Evolutionary conservation across 2,113 vertebrate species (phyloP), one percentile per base, ranked within the genome.

Genomic region (Hepsetus odoe): DNA sequence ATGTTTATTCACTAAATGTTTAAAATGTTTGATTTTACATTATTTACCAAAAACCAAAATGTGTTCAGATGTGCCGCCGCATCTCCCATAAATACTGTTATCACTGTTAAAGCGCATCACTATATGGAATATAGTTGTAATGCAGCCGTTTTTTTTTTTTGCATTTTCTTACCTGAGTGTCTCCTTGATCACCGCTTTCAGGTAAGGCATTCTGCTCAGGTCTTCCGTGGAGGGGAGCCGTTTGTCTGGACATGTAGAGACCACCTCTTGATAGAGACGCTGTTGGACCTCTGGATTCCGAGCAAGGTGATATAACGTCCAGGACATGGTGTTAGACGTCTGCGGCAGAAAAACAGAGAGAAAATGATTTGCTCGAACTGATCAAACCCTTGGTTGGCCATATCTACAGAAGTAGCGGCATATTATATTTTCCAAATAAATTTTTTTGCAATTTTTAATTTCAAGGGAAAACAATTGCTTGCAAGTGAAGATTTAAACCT

Each of bases 271-370:
- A 76, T 88, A 75, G 66, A 94, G 90, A 0, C 65, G 80, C 0
- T 88, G 78, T 87, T 94, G 93, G 4, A 35, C 69, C 40, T 40
- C 3, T 2, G n/a, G 8, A 82, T 92, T 85, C 40, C 82, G 82
- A 13, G 92, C 87, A 4, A 94, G 68, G 26, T 82, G 91, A 86
- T 93, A 94, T 82, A 94, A 64, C 0, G 91, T 85, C 93, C 93
- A 94, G 0, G 91, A 91, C 68, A 94, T 44, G 1, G 93, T 94
- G 89, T 94, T 94, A 40, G 93, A 94, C 0, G 93, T 94, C 93
- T 94, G 82, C 3, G 26, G 65, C 22, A 59, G n/a, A 65, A n/a
- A 74, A 9, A 61, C 16, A 42, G n/a, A 11, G 24, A 24, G 5
- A 51, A 1, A 32, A n/a, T 58, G 20, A 58, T 12, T 49, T 49